phyloP scores from a whole-genome alignment of 1,140 invertebrate species.

The Augochlora pura region DNA sequence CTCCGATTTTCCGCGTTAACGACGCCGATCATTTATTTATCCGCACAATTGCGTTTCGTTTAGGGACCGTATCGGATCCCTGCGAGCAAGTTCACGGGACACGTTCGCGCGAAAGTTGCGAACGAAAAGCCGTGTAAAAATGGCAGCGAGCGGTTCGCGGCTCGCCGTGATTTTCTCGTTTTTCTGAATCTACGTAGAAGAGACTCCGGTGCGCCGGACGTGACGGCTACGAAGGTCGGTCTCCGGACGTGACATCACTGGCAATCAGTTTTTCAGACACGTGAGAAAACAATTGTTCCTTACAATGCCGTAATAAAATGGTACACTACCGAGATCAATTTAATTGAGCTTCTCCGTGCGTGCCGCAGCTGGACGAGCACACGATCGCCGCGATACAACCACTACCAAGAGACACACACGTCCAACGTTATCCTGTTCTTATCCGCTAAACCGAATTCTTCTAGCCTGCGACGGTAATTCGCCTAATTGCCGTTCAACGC shows the following conservation, averaged over 20 bases:
- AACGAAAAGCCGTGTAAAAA: not conserved
- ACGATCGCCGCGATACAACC: not conserved
- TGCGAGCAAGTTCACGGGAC: too few relatives aligned
- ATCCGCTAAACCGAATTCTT: too few relatives aligned
- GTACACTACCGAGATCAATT: constrained; percentile 40
- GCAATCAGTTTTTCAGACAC: constrained; percentile 61
- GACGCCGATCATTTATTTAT: too few relatives aligned
- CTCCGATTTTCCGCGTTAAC: too few relatives aligned
- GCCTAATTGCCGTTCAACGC: too few relatives aligned
- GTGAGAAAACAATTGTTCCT: constrained; percentile 58
- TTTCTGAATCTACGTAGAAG: constrained; percentile 45
- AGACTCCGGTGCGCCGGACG: constrained; percentile 48
- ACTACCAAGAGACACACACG: not conserved
- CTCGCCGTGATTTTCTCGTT: constrained; percentile 25
- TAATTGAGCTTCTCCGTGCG: constrained; percentile 34
- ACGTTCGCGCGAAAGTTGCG: not conserved
- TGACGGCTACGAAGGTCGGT: constrained; percentile 52
- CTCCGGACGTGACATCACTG: constrained; percentile 58
- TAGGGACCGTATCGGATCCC: too few relatives aligned
- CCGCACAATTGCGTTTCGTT: too few relatives aligned
- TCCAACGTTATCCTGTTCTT: too few relatives aligned
- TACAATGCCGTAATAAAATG: constrained; percentile 54
- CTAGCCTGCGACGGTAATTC: too few relatives aligned
- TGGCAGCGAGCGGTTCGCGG: not conserved
- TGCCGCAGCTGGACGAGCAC: constrained; percentile 4